phyloP scores from a whole-genome alignment of 2,888 invertebrate genomes.

The Melipona bicolor region DNA sequence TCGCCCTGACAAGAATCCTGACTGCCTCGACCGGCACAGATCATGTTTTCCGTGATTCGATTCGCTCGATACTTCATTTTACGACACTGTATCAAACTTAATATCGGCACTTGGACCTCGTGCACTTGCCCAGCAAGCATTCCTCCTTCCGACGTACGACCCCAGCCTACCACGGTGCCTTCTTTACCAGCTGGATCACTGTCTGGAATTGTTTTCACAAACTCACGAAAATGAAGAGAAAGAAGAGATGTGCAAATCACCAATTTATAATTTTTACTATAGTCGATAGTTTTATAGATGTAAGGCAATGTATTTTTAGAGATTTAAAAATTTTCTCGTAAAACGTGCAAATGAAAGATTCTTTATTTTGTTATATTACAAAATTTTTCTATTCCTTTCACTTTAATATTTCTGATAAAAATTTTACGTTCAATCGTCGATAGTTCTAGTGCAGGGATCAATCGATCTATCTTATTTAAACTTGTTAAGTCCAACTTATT shows the following conservation, averaged over 20 bases:
- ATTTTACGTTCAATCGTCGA: too few relatives aligned
- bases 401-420: too few relatives aligned
- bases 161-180: slow-evolving; percentile 95
- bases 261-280: too few relatives aligned
- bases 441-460: too few relatives aligned
- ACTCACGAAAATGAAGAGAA: background rate
- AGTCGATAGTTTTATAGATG: background rate
- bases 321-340: too few relatives aligned
- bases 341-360: too few relatives aligned
- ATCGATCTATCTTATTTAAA: too few relatives aligned
- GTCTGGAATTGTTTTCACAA: slow-evolving; percentile 78
- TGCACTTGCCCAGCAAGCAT: slow-evolving; percentile 91
- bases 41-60: slow-evolving; percentile 93
- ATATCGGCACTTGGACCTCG: slow-evolving; percentile 93
- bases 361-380: too few relatives aligned
- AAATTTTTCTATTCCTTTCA: too few relatives aligned
- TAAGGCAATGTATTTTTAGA: too few relatives aligned
- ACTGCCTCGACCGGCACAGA: slow-evolving; percentile 92
- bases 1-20: slow-evolving; percentile 96
- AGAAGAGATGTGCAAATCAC: background rate
- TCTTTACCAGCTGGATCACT: slow-evolving; percentile 89
- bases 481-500: too few relatives aligned
- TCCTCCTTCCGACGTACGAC: slow-evolving; percentile 93
- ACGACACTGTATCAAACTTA: slow-evolving; percentile 91
- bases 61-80: slow-evolving; percentile 93